Percentiles rank a stretch among this genome's conserved stretches.
Evolutionary conservation across 2,113 vertebrate species (phyloP).

Genomic region (Sylvietta virens): DNA sequence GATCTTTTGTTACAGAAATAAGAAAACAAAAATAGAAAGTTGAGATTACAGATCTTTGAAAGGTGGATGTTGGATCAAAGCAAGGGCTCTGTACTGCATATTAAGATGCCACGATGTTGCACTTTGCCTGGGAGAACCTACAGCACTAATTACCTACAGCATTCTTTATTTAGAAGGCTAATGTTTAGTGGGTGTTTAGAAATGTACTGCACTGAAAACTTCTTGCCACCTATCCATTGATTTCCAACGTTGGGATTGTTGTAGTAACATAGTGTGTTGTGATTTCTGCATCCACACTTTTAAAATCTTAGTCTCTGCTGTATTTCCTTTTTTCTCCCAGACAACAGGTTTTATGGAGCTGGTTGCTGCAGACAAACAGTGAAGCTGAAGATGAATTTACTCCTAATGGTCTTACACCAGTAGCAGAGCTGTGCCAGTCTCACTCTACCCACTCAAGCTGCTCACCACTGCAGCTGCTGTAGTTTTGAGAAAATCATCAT

Average conservation of each 20-base stretch:
- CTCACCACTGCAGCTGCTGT: background rate
- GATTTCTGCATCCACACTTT: background rate
- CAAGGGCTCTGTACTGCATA: background rate
- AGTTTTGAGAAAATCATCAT: background rate
- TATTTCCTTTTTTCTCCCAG: background rate
- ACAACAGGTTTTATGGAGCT: background rate
- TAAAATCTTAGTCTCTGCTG: background rate
- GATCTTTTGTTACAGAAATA: background rate
- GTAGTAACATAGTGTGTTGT: background rate
- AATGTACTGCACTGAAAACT: background rate
- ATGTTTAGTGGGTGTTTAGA: background rate
- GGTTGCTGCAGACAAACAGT: background rate
- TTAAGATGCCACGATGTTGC: background rate
- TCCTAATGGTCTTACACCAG: background rate
- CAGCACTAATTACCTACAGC: background rate
- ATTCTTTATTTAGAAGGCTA: background rate
- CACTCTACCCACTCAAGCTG: background rate
- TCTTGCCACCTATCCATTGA: background rate
- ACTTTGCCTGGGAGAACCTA: background rate
- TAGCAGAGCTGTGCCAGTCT: background rate
- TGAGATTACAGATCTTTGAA: background rate
- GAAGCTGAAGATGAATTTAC: background rate
- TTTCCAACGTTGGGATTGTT: background rate
- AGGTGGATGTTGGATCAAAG: background rate
- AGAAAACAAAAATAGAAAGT: background rate